Conservation (phyloP, 2,888 invertebrate species). For the Amaurobius ferox region DNA sequence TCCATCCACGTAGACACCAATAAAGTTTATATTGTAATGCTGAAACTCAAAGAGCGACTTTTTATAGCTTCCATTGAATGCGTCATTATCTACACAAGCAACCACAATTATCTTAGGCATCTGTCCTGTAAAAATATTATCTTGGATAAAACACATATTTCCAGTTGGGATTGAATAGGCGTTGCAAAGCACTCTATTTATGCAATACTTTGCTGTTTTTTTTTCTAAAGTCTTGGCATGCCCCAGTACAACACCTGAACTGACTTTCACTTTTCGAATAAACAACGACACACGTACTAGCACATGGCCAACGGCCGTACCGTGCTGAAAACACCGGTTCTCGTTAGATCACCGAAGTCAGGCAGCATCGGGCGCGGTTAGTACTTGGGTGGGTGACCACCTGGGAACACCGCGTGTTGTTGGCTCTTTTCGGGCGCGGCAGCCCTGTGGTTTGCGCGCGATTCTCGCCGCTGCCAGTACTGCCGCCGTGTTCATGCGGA, state of each 20-base stretch:
- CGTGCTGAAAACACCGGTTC: too few species aligned
- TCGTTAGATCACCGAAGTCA: too few species aligned
- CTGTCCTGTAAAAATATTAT: conserved; percentile 6
- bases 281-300: not conserved
- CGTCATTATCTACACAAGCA: conserved; percentile 20
- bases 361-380: too few species aligned
- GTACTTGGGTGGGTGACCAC: too few species aligned
- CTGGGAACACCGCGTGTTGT: too few species aligned
- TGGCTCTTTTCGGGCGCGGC: too few species aligned
- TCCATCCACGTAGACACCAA: conserved; percentile 12
- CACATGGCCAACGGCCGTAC: too few species aligned
- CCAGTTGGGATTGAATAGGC: not conserved
- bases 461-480: too few species aligned
- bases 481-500: too few species aligned
- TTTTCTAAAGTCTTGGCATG: conserved; percentile 19
- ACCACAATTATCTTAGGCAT: conserved; percentile 1
- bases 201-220: conserved; percentile 15
- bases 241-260: not conserved
- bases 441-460: too few species aligned
- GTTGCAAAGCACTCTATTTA: conserved; percentile 14
- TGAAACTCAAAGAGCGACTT: conserved; percentile 13
- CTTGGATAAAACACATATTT: conserved; percentile 9
- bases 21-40: conserved; percentile 8
- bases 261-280: conserved; percentile 15
- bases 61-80: conserved; percentile 17